Evolutionary conservation across 37 sponge, comb jelly and placozoan genomes (phyloP), one percentile per base, ranked within the genome.

Genomic region (Aphrocallistes beatrix): DNA sequence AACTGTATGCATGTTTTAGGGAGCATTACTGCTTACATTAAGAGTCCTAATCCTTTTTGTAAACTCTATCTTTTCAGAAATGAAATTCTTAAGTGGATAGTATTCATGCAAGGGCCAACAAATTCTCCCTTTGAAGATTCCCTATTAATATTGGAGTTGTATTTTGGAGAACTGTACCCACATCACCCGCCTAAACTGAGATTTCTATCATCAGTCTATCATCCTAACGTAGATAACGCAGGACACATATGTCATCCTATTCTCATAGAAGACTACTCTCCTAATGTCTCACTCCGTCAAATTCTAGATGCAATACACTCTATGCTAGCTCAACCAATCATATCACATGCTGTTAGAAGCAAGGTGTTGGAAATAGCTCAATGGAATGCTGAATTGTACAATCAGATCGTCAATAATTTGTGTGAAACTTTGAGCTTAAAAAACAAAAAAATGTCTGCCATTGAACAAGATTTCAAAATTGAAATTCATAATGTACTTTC

Each of bases 81-180:
- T 60, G 3, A 60, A 25, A 60, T 60, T 13, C 75, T 19, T 6
- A 60, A 60, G 10, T 60, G 75, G 75, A 3, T 60, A 3, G 3
- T 1, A 25, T 25, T 60, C 21, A 60, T 60, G 1, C 75, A 60
- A 60, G 75, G 75, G 3, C 75, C 75, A 32, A 1, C 10, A 19
- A 60, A 60, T 60, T 19, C 75, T 60, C 75, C 75, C n/a, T 60
- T 25, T 60, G 28, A 60, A 60, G n/a, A 60, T 6, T 60, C 75
- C 10, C 6, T 60, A 60, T 6, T 60, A 6, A 25, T 60, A 25
- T 13, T 60, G n/a, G 75, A 60, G n/a, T 19, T 60, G 1, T 25
- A 30, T 60, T 60, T 60, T 60, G 8, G 75, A 3, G n/a, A 25
- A 19, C 1, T 25, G 10, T 60, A 32, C 21, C 75, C 75, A 19